These are phyloP conservation scores for Wasmannia auropunctata DNA, from an alignment of 1,140 invertebrate genomes.

Conservation along the genomic window DNA sequence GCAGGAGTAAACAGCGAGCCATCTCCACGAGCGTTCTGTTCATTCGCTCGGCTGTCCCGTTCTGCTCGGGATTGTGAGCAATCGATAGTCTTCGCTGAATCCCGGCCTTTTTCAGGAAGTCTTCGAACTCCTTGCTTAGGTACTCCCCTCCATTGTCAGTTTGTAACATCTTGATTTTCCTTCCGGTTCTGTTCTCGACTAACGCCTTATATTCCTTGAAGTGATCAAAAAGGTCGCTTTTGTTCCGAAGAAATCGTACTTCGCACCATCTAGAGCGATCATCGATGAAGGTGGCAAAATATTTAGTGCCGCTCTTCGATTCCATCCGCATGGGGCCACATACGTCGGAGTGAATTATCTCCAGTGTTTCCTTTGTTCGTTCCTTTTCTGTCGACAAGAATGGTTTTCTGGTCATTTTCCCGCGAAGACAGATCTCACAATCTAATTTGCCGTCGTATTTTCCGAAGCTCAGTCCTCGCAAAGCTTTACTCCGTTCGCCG, in stretches of 20 bases:
- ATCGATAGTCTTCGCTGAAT: background rate
- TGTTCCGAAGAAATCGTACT: slow-evolving; percentile 46
- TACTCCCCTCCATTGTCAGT: slow-evolving; percentile 25
- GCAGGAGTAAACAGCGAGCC: background rate
- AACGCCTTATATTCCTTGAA: too few species aligned
- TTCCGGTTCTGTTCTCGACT: background rate
- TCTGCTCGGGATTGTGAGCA: background rate
- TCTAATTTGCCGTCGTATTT: too few species aligned
- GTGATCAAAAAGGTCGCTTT: slow-evolving; percentile 10
- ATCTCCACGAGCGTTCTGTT: background rate
- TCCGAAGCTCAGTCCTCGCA: too few species aligned
- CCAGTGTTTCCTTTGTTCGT: background rate
- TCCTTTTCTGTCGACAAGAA: background rate
- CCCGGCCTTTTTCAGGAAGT: background rate
- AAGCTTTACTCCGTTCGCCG: too few species aligned
- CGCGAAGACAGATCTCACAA: too few species aligned
- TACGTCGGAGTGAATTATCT: background rate
- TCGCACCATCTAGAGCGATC: background rate
- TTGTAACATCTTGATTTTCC: background rate
- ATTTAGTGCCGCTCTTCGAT: background rate
- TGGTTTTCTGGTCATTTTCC: too few species aligned
- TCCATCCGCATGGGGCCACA: background rate
- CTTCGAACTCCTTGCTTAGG: background rate
- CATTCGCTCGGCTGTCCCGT: background rate
- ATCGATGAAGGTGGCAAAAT: background rate